Conservation (phyloP, 2,797 vertebrate genomes). For the Todus mexicanus region DNA sequence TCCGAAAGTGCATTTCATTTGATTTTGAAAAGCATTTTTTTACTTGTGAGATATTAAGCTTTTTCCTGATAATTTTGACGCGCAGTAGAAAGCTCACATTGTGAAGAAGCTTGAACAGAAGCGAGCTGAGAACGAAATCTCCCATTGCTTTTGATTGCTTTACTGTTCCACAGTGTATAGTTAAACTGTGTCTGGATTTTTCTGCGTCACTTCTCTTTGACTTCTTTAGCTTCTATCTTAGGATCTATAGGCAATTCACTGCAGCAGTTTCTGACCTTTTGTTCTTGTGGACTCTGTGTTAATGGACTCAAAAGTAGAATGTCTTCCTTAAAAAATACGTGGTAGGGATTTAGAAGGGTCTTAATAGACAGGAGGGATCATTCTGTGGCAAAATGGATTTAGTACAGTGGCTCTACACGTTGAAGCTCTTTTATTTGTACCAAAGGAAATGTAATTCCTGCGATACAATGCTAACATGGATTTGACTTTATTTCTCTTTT, state of each 20-base stretch:
- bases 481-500: background rate
- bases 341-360: background rate
- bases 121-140: background rate
- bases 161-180: background rate
- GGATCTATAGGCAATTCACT: background rate
- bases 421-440: background rate
- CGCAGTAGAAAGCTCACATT: background rate
- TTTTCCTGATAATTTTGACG: background rate
- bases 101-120: background rate
- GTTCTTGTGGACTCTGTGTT: background rate
- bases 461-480: background rate
- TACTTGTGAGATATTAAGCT: background rate
- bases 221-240: background rate
- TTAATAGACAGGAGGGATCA: background rate
- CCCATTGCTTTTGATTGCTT: background rate
- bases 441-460: background rate
- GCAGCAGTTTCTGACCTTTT: background rate
- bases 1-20: background rate
- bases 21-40: background rate
- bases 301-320: background rate
- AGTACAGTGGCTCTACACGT: background rate
- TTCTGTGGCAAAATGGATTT: background rate
- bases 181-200: background rate
- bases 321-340: background rate
- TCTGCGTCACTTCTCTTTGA: background rate